These are phyloP conservation scores for Lepetodrilus schrolli DNA, from an alignment of 2,888 invertebrate species.

Conservation along the genomic window DNA sequence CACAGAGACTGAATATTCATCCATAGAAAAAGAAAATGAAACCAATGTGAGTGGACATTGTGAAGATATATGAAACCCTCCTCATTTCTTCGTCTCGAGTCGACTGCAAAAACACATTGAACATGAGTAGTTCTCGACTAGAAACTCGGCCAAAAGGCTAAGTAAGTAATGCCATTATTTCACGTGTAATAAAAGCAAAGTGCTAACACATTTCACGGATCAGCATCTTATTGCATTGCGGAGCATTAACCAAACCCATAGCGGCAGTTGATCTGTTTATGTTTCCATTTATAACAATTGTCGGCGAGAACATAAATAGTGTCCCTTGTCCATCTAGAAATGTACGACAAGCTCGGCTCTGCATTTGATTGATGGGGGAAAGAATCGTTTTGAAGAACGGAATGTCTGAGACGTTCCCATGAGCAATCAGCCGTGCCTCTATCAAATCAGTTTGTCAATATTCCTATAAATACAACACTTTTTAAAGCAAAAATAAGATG, in stretches of 20 bases:
- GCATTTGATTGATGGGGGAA: conserved; percentile 1
- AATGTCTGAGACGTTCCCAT: conserved; percentile 1
- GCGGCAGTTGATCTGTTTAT: background rate
- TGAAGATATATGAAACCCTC: too few species aligned
- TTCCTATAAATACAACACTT: conserved; percentile 23
- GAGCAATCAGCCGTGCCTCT: conserved; percentile 5
- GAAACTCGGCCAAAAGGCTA: too few species aligned
- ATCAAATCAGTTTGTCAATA: conserved; percentile 31
- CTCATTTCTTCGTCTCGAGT: too few species aligned
- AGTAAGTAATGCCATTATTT: background rate
- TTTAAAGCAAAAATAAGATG: background rate
- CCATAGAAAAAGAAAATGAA: too few species aligned
- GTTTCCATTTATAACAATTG: conserved; percentile 4
- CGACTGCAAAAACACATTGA: too few species aligned
- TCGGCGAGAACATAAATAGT: background rate
- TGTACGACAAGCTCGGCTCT: background rate
- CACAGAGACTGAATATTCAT: too few species aligned
- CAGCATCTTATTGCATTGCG: background rate
- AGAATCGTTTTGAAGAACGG: conserved; percentile 20
- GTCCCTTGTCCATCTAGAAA: background rate
- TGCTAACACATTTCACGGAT: background rate
- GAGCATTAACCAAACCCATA: background rate
- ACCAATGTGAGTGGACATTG: too few species aligned
- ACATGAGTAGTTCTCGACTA: too few species aligned
- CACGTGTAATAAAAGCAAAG: background rate